These are phyloP conservation scores for Scolanthus callimorphus DNA, from an alignment of 92 coral and sea anemone genomes.

Conservation along the genomic window DNA sequence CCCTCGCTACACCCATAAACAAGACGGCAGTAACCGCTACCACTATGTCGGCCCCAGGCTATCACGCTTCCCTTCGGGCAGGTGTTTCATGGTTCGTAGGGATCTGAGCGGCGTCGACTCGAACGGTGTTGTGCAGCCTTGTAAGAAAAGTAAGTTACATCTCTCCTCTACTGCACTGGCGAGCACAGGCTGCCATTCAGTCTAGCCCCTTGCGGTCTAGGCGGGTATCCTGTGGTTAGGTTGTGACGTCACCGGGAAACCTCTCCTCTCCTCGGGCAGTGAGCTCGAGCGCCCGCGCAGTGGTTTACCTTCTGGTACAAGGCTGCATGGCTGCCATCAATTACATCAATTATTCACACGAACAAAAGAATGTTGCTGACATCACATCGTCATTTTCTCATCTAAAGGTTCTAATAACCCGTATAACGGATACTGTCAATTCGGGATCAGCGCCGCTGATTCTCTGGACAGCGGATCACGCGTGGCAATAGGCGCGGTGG, in stretches of 20 bases:
- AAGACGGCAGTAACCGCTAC: neutral
- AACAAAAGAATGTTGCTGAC: no score
- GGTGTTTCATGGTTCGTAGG: constrained; percentile 22
- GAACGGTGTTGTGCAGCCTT: constrained; percentile 4
- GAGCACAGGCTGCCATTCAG: no score
- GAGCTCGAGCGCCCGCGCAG: no score
- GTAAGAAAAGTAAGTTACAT: constrained; percentile 1
- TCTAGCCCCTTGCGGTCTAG: no score
- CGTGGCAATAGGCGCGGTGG: neutral
- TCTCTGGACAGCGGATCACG: neutral
- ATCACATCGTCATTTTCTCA: no score
- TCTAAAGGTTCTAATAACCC: neutral
- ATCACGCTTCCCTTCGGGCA: constrained; percentile 9
- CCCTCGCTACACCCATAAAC: constrained; percentile 54
- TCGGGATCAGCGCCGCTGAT: constrained; percentile 60
- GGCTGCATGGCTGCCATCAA: no score
- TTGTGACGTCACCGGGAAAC: no score
- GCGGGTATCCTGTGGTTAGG: no score
- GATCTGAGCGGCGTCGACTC: neutral
- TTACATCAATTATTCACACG: no score
- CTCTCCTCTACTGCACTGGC: no score
- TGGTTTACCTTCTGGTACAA: no score
- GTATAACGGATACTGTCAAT: constrained; percentile 43
- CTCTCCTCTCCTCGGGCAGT: no score
- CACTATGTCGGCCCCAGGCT: constrained; percentile 4